Conservation (phyloP, 2,888 invertebrate genomes). For the Andrena flavipes region DNA sequence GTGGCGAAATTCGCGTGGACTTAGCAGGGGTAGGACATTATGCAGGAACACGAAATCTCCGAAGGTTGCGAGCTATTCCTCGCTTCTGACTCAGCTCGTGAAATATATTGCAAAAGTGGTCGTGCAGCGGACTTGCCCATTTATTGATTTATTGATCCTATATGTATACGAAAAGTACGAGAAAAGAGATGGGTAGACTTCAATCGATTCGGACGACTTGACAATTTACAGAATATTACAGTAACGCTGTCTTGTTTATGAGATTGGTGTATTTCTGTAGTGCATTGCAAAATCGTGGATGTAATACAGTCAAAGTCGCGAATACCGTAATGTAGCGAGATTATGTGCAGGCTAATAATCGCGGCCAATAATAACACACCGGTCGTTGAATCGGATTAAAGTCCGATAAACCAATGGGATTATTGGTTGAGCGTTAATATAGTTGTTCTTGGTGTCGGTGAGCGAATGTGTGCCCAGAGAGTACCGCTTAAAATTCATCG, state of each 20-base stretch:
- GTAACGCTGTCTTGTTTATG: too few species aligned
- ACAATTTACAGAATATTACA: not conserved
- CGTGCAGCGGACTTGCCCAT: not conserved
- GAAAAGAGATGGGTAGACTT: not conserved
- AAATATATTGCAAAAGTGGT: conserved; percentile 11
- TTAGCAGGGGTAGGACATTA: conserved; percentile 41
- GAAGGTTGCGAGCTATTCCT: conserved; percentile 35
- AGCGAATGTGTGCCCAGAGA: conserved; percentile 1
- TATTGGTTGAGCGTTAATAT: conserved; percentile 67
- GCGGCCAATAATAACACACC: conserved; percentile 76
- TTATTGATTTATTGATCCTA: conserved; percentile 10
- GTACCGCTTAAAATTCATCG: conserved; percentile 29
- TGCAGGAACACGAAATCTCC: conserved; percentile 50
- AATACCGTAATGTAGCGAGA: conserved; percentile 40
- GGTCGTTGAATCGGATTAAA: conserved; percentile 77
- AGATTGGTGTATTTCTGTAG: not conserved
- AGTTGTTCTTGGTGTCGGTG: conserved; percentile 42
- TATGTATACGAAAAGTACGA: not conserved
- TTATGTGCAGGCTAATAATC: conserved; percentile 70
- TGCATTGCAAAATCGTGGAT: not conserved
- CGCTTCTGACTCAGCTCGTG: conserved; percentile 27
- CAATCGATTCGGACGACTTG: not conserved
- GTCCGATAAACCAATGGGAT: conserved; percentile 77
- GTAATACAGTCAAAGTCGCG: conserved; percentile 26
- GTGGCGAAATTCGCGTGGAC: conserved; percentile 29